Base-by-base conservation (phyloP, 2,113 vertebrate species). In the Pan paniscus region DNA sequence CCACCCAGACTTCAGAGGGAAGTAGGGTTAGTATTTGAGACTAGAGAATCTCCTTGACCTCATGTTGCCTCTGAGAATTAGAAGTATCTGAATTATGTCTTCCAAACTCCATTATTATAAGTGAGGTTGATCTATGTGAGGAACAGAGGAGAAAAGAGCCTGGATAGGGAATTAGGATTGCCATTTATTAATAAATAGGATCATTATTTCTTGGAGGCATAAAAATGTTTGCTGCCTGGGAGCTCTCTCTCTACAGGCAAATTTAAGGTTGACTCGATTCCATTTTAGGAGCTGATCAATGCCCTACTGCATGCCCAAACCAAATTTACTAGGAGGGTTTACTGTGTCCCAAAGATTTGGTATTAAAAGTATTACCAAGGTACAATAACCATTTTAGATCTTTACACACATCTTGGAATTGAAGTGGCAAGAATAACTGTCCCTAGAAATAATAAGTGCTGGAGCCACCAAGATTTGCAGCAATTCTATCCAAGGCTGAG, bases 61-160 rank as follows among this genome's bases (percentile, higher is more conserved):
- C 59, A 40, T 78, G 76, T 93, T 82, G 57, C 43, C 55, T 92
- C n/a, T 94, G 46, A 90, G 43, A 95, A 93, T 91, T 93, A 84
- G 5, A 94, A 79, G 46, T 76, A 61, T 3, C 2, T 93, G 46
- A 90, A 55, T 50, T 70, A 46, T 76, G 72, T 80, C 76, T 61
- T 68, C 35, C 70, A 57, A 93, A 40, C 1, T 5, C 8, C 72
- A 22, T 61, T 81, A 81, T 1, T 79, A 2, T 38, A 86, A 82
- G 32, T 8, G 32, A 92, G n/a, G 48, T 30, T 75, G 23, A 90
- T 46, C 90, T 64, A 61, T 38, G 2, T 30, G 12, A 80, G 46
- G 61, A 64, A 30, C 27, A 64, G 27, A 64, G 20, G 23, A 81
- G 38, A 64, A 25, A 89, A 94, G 3, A 27, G 32, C 5, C 7